A percentile compares a stretch with the other conserved stretches of the same genome.
Evolutionary conservation across 1,140 invertebrate species (phyloP).

Genomic region (Drosophila sp.): DNA sequence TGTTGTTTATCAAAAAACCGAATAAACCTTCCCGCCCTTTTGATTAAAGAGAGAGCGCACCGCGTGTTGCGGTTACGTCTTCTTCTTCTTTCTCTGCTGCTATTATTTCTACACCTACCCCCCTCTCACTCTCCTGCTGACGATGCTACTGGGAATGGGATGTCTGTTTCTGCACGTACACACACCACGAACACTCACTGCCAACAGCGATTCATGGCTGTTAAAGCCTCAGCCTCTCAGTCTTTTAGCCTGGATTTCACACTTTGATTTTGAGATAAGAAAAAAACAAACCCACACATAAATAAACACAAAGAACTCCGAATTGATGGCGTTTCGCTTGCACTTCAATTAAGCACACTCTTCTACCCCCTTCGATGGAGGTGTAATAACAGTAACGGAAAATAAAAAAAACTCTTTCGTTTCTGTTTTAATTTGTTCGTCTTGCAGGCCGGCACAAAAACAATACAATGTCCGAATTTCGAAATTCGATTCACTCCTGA

Average conservation of each 20-base stretch:
- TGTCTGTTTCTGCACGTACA: conserved; percentile 54
- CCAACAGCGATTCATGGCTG: conserved; percentile 20
- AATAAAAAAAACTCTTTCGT: conserved; percentile 44
- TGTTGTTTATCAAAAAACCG: conserved; percentile 3
- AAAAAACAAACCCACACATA: background rate
- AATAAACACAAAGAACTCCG: conserved; percentile 42
- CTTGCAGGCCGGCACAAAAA: conserved; percentile 67
- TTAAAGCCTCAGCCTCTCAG: background rate
- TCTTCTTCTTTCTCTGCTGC: conserved; percentile 11
- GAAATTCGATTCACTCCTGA: conserved; percentile 19
- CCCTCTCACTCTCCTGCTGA: conserved; percentile 22
- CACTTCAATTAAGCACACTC: background rate
- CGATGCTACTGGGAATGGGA: conserved; percentile 31
- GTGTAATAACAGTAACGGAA: conserved; percentile 32
- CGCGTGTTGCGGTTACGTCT: conserved; percentile 49
- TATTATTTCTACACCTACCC: too few species aligned
- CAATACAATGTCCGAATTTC: conserved; percentile 37
- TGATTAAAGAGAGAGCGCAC: conserved; percentile 37
- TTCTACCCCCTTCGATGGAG: background rate
- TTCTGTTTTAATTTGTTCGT: conserved; percentile 40
- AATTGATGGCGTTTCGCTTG: background rate
- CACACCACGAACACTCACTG: conserved; percentile 35
- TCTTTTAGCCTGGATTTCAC: conserved; percentile 20
- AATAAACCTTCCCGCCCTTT: conserved; percentile 64
- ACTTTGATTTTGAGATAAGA: background rate